Evolutionary conservation across 2,113 vertebrate species (phyloP).

Genomic region (Zosterops pallidus): DNA sequence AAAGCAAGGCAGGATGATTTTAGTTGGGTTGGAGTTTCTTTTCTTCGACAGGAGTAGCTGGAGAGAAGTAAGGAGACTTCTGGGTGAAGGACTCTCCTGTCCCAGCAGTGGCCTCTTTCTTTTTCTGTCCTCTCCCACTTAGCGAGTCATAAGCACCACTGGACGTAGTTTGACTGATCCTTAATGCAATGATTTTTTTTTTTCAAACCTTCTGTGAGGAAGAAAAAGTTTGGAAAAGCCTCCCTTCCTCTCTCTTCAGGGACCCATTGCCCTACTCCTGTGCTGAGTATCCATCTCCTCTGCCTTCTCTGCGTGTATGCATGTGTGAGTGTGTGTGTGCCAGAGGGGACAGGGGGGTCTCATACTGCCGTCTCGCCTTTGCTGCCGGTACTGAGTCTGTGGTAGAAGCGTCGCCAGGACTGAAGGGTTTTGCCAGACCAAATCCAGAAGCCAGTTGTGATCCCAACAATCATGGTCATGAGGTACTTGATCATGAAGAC

Average conservation of each 20-base stretch:
- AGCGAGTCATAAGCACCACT: not conserved
- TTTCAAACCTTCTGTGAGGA: not conserved
- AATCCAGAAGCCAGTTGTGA: constrained; percentile 93
- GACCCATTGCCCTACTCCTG: not conserved
- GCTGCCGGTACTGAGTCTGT: constrained; percentile 86
- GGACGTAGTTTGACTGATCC: not conserved
- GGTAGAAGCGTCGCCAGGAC: constrained; percentile 89
- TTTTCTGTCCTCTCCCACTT: not conserved
- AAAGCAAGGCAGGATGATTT: not conserved
- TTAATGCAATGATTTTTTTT: not conserved
- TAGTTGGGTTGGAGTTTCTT: not conserved
- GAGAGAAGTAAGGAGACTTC: not conserved
- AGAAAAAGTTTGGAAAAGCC: not conserved
- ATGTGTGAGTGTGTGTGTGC: not conserved
- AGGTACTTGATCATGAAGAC: constrained; percentile 96
- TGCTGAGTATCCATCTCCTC: not conserved
- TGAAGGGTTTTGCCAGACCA: constrained; percentile 94
- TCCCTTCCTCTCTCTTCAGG: not conserved
- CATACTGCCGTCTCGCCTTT: constrained; percentile 97
- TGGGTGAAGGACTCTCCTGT: not conserved
- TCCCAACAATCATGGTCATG: constrained; percentile 94
- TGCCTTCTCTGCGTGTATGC: not conserved
- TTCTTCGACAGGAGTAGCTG: not conserved
- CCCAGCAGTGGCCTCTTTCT: not conserved
- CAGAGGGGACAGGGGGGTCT: constrained; percentile 18